phyloP scores from a whole-genome alignment of 2,888 invertebrate species.

The Cheilosia pagana region DNA sequence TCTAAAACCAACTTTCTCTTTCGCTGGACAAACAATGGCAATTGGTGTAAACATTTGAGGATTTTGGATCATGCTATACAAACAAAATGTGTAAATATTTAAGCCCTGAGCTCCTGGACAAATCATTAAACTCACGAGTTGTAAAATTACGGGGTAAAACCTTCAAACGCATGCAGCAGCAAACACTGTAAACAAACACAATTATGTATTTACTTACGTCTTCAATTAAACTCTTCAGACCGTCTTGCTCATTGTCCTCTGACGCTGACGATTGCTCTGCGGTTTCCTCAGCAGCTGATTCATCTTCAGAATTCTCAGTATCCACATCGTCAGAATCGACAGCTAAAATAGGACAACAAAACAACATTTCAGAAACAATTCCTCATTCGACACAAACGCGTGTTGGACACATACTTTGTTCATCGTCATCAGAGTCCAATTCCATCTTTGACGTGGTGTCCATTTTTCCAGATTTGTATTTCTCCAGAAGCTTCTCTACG shows the following conservation, averaged over 20 bases:
- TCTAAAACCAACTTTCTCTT: too few relatives aligned
- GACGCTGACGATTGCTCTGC: constrained; percentile 79
- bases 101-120: neutral
- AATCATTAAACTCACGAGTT: too few relatives aligned
- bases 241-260: constrained; percentile 83
- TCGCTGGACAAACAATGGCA: too few relatives aligned
- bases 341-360: constrained; percentile 49
- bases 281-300: constrained; percentile 80
- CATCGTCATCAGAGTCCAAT: constrained; percentile 82
- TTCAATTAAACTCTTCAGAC: constrained; percentile 86
- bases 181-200: constrained; percentile 11
- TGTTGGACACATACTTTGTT: constrained; percentile 68
- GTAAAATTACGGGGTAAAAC: neutral
- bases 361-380: neutral
- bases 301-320: constrained; percentile 77
- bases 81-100: too few relatives aligned
- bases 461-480: constrained; percentile 85
- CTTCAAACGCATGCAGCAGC: constrained; percentile 23
- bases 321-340: constrained; percentile 79
- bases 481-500: constrained; percentile 91
- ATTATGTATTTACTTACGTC: constrained; percentile 83
- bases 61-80: too few relatives aligned
- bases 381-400: neutral
- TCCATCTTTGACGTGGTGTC: constrained; percentile 83
- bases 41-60: too few relatives aligned